Percentiles rank a stretch among this genome's conserved stretches.
These are phyloP conservation scores for Maniola hyperantus DNA, from an alignment of 2,888 invertebrate species.

Conservation along the genomic window DNA sequence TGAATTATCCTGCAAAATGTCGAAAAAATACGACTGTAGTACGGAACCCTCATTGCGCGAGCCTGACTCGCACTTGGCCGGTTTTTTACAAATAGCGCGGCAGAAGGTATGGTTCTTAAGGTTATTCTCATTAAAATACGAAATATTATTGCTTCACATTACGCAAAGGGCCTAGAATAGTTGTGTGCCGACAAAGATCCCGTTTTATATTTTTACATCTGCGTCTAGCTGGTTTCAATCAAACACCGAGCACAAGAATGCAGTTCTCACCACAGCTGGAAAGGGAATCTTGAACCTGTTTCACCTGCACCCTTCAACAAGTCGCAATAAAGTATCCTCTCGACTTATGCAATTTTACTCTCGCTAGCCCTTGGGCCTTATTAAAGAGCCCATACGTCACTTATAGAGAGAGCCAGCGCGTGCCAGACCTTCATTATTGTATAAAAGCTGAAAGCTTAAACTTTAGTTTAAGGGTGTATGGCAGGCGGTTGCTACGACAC, in stretches of 20 bases:
- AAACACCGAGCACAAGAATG: constrained; percentile 61
- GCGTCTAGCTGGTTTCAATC: constrained; percentile 61
- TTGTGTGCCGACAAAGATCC: constrained; percentile 7
- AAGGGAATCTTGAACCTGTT: constrained; percentile 75
- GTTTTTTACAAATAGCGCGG: no score
- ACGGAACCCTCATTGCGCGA: no score
- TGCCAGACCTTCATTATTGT: no score
- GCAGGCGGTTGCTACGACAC: no score
- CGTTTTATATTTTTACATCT: constrained; percentile 16
- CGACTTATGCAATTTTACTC: constrained; percentile 51
- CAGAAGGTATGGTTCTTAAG: background rate
- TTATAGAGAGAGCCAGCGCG: no score
- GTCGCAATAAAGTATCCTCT: constrained; percentile 45
- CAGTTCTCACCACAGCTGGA: constrained; percentile 53
- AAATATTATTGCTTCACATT: constrained; percentile 12
- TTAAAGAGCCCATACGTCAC: constrained; percentile 39
- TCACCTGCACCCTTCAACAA: constrained; percentile 52
- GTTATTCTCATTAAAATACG: background rate
- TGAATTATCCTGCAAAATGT: no score
- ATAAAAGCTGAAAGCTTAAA: no score
- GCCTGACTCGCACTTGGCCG: no score
- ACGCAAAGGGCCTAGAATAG: background rate
- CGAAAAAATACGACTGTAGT: no score
- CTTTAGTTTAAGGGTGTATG: no score
- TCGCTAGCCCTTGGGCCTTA: constrained; percentile 46